phyloP scores from a whole-genome alignment of 2,888 invertebrate species.

The Gastrophysa polygoni region DNA sequence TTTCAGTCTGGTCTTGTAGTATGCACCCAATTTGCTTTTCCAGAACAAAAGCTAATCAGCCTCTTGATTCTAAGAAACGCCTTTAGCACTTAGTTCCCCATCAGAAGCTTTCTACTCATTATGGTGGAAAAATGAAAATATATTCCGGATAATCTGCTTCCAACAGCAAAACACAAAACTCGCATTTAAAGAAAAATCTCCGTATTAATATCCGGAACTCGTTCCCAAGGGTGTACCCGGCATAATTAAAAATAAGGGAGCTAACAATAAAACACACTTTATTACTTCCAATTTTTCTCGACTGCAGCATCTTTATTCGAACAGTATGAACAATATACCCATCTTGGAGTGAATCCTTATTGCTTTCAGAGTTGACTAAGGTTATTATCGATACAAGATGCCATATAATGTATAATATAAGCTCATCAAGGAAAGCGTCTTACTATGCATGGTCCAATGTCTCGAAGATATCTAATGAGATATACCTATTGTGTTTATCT shows the following conservation, averaged over 20 bases:
- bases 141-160: conserved; percentile 9
- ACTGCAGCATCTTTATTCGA: conserved; percentile 56
- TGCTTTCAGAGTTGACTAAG: conserved; percentile 27
- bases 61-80: neutral
- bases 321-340: conserved; percentile 56
- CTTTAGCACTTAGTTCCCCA: neutral
- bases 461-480: too few relatives aligned
- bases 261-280: conserved; percentile 56
- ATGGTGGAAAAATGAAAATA: conserved; percentile 12
- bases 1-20: too few relatives aligned
- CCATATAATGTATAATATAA: too few relatives aligned
- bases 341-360: conserved; percentile 59
- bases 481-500: too few relatives aligned
- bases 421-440: too few relatives aligned
- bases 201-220: conserved; percentile 41
- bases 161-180: conserved; percentile 22
- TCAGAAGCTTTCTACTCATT: conserved; percentile 2
- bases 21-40: neutral
- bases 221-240: conserved; percentile 10
- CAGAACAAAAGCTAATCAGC: neutral
- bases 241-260: conserved; percentile 38
- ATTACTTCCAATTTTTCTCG: conserved; percentile 59
- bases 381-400: too few relatives aligned
- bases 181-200: conserved; percentile 45
- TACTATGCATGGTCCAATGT: too few relatives aligned